Evolutionary conservation across 2,113 vertebrate genomes (phyloP).

Genomic region (Falco punctatus): DNA sequence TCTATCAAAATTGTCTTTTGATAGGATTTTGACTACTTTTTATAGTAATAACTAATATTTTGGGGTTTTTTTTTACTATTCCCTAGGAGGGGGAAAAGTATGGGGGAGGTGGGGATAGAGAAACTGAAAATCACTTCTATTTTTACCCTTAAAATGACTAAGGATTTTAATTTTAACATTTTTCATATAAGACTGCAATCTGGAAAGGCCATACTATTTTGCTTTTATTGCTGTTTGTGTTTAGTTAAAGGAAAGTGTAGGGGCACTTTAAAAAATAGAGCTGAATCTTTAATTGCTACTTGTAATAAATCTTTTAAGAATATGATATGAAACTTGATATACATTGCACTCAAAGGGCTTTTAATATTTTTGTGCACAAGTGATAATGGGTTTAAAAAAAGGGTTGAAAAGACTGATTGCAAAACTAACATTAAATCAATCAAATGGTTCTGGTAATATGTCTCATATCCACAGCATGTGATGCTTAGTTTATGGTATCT

Average conservation of each 20-base stretch:
- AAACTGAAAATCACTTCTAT: neutral
- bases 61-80: neutral
- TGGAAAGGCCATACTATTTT: neutral
- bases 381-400: constrained; percentile 56
- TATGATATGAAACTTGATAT: neutral
- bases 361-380: constrained; percentile 61
- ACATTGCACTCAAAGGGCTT: constrained; percentile 44
- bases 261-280: neutral
- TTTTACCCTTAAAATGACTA: constrained; percentile 13
- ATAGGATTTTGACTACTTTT: constrained; percentile 34
- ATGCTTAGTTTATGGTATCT: constrained; percentile 58
- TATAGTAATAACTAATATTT: constrained; percentile 9
- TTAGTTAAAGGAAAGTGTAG: neutral
- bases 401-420: constrained; percentile 14
- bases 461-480: constrained; percentile 9
- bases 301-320: neutral
- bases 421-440: constrained; percentile 59
- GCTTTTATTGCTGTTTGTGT: neutral
- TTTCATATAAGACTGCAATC: neutral
- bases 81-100: neutral
- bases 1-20: constrained; percentile 56
- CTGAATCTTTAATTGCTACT: neutral
- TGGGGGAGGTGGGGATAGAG: neutral
- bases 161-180: neutral
- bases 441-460: constrained; percentile 15